These are phyloP conservation scores for Oedothorax gibbosus DNA, from an alignment of 1,140 invertebrate genomes.

Conservation along the genomic window DNA sequence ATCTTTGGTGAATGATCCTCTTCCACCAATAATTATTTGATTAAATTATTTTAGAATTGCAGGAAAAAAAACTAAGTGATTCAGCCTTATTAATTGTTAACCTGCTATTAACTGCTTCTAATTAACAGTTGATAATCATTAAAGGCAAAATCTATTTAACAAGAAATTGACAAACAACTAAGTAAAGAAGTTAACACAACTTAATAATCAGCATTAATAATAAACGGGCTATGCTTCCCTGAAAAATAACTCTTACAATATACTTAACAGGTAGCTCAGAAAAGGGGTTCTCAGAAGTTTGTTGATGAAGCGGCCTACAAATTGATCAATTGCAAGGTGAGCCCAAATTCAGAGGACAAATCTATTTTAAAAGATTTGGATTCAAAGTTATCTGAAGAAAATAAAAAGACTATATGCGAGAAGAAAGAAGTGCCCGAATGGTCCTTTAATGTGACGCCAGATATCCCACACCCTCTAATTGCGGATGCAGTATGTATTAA, in stretches of 20 bases:
- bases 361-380: slow-evolving; percentile 19
- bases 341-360: slow-evolving; percentile 5
- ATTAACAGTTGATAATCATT: no score
- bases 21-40: no score
- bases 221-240: background rate
- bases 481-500: slow-evolving; percentile 1
- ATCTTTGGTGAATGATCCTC: no score
- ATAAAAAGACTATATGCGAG: no score
- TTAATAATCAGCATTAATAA: no score
- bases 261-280: slow-evolving; percentile 40
- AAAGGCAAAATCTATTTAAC: no score
- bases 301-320: slow-evolving; percentile 46
- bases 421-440: slow-evolving; percentile 30
- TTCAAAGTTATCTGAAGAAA: slow-evolving; percentile 25
- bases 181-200: no score
- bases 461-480: slow-evolving; percentile 20
- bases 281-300: slow-evolving; percentile 49
- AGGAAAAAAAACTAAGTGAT: no score
- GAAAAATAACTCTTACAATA: background rate
- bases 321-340: slow-evolving; percentile 15
- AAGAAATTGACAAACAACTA: no score
- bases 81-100: no score
- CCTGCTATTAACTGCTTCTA: no score
- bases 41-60: no score
- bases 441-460: slow-evolving; percentile 7